These are phyloP conservation scores for Melanitta fusca DNA, from an alignment of 2,797 vertebrate species.

Conservation along the genomic window DNA sequence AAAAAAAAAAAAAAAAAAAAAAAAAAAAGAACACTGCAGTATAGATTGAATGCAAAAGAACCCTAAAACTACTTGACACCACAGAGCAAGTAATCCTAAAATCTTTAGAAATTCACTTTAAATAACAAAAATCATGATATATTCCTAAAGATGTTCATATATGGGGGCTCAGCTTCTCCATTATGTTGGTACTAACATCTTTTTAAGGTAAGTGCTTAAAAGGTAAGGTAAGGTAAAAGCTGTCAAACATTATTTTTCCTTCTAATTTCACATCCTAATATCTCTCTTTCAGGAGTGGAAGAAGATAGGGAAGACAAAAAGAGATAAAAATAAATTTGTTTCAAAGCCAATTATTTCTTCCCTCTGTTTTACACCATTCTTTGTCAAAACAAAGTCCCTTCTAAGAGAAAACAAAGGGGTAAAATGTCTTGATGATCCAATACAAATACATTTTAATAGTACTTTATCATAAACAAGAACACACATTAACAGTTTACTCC, in stretches of 20 bases:
- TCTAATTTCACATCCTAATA: neutral
- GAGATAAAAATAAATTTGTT: neutral
- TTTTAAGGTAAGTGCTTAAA: neutral
- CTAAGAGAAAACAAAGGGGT: neutral
- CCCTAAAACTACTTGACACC: neutral
- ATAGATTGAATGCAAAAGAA: neutral
- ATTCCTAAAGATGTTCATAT: neutral
- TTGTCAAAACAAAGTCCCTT: neutral
- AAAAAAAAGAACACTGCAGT: neutral
- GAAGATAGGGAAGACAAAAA: neutral
- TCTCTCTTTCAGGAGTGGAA: neutral
- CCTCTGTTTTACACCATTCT: neutral
- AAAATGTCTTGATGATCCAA: neutral
- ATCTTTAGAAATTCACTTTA: slow-evolving; percentile 15
- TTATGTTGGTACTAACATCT: neutral
- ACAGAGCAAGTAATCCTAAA: neutral
- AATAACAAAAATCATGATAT: neutral
- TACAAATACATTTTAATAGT: neutral
- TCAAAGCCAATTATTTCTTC: neutral
- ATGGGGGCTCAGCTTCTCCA: neutral
- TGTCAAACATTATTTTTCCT: neutral
- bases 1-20: neutral
- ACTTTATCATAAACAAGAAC: neutral
- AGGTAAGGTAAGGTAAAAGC: neutral
- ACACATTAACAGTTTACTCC: accelerated